Conservation (phyloP, 2,888 invertebrate species). For the Sturmia bella region DNA sequence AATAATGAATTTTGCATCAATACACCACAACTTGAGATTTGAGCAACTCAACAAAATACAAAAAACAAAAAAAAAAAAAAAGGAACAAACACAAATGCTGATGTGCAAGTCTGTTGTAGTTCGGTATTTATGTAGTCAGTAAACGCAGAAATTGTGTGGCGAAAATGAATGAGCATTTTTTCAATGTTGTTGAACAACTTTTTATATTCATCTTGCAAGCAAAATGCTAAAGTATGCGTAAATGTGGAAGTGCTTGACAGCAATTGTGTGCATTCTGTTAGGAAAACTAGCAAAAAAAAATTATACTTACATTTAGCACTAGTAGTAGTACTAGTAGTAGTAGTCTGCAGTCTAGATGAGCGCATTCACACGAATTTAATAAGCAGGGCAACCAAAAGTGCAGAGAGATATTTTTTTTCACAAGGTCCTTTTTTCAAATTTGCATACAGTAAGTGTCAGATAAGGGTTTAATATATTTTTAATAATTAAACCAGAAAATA, state of each 20-base stretch:
- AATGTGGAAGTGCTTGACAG: constrained; percentile 23
- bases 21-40: background rate
- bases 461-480: too few relatives aligned
- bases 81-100: constrained; percentile 11
- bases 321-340: too few relatives aligned
- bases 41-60: background rate
- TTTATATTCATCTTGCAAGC: background rate
- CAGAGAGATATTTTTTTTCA: too few relatives aligned
- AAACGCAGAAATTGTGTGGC: constrained; percentile 46
- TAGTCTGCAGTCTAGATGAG: constrained; percentile 24
- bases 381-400: too few relatives aligned
- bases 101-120: constrained; percentile 2
- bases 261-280: constrained; percentile 52
- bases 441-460: too few relatives aligned
- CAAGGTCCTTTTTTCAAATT: too few relatives aligned
- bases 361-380: background rate
- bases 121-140: constrained; percentile 57
- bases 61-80: background rate
- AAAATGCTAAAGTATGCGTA: constrained; percentile 42
- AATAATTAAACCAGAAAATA: too few relatives aligned
- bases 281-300: constrained; percentile 23
- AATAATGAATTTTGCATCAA: constrained; percentile 67
- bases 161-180: constrained; percentile 54
- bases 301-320: constrained; percentile 39
- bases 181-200: constrained; percentile 4